Conservation (phyloP, 2,797 vertebrate genomes). For the Synanceia verrucosa region DNA sequence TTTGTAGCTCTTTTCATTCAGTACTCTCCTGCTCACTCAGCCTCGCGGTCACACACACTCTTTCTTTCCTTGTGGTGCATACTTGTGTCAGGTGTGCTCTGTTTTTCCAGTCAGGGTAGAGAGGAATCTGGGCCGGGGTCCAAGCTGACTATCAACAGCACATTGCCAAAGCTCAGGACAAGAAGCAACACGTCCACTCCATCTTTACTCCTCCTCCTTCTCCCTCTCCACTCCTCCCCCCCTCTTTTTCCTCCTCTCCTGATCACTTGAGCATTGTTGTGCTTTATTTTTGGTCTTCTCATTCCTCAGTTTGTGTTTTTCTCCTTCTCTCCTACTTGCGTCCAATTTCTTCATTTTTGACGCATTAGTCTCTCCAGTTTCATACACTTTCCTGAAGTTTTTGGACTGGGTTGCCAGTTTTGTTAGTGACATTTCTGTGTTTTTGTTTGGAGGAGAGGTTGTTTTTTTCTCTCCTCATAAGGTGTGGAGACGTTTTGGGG, state of each 20-base stretch:
- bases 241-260: slow-evolving; percentile 4
- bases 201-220: slow-evolving; percentile 54
- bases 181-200: slow-evolving; percentile 81
- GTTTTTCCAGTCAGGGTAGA: slow-evolving; percentile 80
- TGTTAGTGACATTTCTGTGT: neutral
- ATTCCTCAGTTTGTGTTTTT: neutral
- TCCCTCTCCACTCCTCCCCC: slow-evolving; percentile 1
- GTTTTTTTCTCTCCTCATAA: neutral
- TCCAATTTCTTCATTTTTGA: neutral
- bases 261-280: slow-evolving; percentile 35
- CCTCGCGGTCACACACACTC: slow-evolving; percentile 32
- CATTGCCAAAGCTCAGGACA: slow-evolving; percentile 72
- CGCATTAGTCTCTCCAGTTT: neutral
- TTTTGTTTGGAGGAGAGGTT: slow-evolving; percentile 6
- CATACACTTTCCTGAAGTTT: neutral
- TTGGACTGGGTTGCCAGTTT: neutral
- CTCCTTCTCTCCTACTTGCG: neutral
- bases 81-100: slow-evolving; percentile 84
- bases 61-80: slow-evolving; percentile 66
- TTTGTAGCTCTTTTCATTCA: slow-evolving; percentile 59
- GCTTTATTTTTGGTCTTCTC: slow-evolving; percentile 21
- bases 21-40: slow-evolving; percentile 30
- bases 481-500: slow-evolving; percentile 24
- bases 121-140: slow-evolving; percentile 81
- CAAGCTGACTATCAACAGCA: slow-evolving; percentile 78